Evolutionary conservation across 2,113 vertebrate species (phyloP), one percentile per base, ranked within the genome.

Genomic region (Cacatua alba): DNA sequence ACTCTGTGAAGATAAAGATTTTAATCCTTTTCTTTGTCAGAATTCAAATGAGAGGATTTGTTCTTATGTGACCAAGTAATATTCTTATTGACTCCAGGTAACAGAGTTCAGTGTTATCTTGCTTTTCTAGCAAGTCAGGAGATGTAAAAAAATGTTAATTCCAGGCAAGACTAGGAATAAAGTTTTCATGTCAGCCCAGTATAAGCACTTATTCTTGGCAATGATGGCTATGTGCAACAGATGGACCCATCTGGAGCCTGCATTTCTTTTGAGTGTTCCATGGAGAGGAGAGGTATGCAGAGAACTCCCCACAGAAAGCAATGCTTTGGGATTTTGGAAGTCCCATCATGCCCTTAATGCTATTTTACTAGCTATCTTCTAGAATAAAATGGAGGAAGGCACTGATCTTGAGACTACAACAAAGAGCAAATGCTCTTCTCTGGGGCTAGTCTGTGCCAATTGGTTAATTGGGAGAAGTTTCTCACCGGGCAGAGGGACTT

Each of bases 21-120:
- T 88, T 95, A 79, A 86, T 90, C 53, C 74, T 29, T 65, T 74
- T 70, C 60, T 55, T 81, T 69, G 31, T 75, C 75, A 83, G 86
- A 96, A 95, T 71, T 46, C 83, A 92, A 96, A 85, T 91, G 48
- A 95, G 60, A 69, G 29, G 60, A 88, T 93, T 95, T 94, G 88
- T 88, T 83, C 74, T 68, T 68, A 51, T 87, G 81, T 85, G 51
- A 80, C 67, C 64, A 80, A 76, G 69, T 49, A 70, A 85, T 82
- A 84, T 21, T 65, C 41, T 85, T 81, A 33, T 71, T 86, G 57
- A 94, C 49, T 86, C 31, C 52, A 71, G 51, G 85, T 81, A 82
- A 76, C 44, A 55, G 83, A 53, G 31, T 35, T 93, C 24, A n/a
- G n/a, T 8, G 7, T 62, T 37, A 64, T 11, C 55, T 82, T 87